These are phyloP conservation scores for Chironomus tentans DNA, from an alignment of 2,888 invertebrate species.

Conservation along the genomic window DNA sequence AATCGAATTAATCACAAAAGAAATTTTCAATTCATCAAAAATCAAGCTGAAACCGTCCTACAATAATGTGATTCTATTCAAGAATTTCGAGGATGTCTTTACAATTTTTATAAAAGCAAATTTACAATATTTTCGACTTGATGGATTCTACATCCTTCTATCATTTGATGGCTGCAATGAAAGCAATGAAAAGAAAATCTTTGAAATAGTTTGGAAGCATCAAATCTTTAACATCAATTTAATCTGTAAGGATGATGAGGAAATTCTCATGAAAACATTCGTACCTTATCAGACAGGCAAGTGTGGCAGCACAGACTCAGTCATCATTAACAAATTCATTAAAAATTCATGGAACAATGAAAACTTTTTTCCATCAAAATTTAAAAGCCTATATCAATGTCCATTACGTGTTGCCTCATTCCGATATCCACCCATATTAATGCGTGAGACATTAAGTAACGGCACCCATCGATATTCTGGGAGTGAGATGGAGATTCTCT, in stretches of 20 bases:
- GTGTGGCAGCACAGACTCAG: background rate
- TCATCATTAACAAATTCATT: background rate
- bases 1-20: too few relatives aligned
- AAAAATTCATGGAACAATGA: background rate
- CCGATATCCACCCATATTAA: background rate
- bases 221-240: background rate
- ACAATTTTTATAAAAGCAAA: background rate
- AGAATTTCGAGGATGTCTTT: too few relatives aligned
- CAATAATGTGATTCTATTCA: too few relatives aligned
- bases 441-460: background rate
- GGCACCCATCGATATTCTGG: background rate
- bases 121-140: background rate
- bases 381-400: background rate
- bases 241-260: background rate
- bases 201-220: background rate
- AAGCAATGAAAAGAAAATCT: background rate
- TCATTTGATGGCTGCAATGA: background rate
- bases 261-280: background rate
- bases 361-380: background rate
- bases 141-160: background rate
- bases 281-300: background rate
- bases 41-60: too few relatives aligned
- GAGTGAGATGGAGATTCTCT: background rate
- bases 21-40: too few relatives aligned
- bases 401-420: background rate